These are phyloP conservation scores for Alligator sinensis DNA, from an alignment of 2,113 vertebrate genomes.

Conservation along the genomic window DNA sequence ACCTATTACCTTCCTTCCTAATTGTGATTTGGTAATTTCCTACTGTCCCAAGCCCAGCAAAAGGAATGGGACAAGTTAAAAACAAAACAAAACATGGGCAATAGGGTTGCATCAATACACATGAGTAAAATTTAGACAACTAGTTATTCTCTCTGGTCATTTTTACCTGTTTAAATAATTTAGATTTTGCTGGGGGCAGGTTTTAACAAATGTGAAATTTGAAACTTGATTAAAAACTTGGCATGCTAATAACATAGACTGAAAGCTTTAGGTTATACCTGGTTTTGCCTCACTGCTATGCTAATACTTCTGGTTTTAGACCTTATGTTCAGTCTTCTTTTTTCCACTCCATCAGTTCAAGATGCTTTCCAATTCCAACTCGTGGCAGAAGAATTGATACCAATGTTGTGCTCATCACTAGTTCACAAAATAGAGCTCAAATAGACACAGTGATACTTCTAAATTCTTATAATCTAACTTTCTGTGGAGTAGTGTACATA, in stretches of 20 bases:
- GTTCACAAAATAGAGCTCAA: background rate
- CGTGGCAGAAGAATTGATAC: background rate
- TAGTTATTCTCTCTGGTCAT: background rate
- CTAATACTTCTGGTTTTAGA: background rate
- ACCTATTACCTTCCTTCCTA: background rate
- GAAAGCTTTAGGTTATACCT: background rate
- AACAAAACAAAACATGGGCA: background rate
- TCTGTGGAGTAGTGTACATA: background rate
- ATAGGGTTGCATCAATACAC: background rate
- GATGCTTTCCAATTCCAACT: background rate
- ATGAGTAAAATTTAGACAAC: background rate
- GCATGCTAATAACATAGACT: background rate
- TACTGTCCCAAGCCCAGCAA: background rate
- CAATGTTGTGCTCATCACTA: background rate
- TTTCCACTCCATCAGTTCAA: background rate
- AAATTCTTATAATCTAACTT: background rate
- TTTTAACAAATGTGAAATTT: background rate
- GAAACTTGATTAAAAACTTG: background rate
- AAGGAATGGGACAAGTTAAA: background rate
- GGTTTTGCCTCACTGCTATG: background rate
- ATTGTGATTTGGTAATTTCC: background rate
- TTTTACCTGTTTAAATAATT: background rate
- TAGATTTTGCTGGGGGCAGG: too few species aligned
- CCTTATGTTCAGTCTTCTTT: background rate
- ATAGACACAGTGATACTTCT: background rate